phyloP scores from a whole-genome alignment of 2,797 vertebrate genomes.

The Phaenicophaeus curvirostris region DNA sequence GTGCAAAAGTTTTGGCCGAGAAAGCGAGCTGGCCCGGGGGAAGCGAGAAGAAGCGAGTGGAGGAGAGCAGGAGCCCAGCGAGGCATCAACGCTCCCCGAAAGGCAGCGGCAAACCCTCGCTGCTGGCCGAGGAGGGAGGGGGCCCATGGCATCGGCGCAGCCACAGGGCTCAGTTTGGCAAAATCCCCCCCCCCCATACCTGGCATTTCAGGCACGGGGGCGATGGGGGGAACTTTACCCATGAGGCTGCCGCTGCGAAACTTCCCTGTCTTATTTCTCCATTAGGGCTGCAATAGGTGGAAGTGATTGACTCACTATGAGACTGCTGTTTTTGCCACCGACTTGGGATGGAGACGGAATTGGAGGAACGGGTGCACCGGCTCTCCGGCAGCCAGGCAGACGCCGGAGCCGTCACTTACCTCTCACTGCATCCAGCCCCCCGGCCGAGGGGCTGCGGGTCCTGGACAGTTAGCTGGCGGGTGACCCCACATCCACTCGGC shows the following conservation, averaged over 20 bases:
- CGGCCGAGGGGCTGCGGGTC: slow-evolving; percentile 37
- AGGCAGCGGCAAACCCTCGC: background rate
- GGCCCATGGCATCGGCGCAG: background rate
- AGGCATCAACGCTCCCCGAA: background rate
- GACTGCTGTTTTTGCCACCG: slow-evolving; percentile 51
- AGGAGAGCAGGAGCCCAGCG: background rate
- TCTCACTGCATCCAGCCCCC: slow-evolving; percentile 59
- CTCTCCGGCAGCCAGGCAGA: background rate
- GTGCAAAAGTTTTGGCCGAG: slow-evolving; percentile 41
- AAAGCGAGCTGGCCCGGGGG: background rate
- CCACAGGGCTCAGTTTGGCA: background rate
- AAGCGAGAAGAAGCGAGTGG: background rate
- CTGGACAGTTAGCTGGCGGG: slow-evolving; percentile 55
- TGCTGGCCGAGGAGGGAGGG: background rate
- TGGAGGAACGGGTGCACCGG: background rate
- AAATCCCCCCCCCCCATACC: background rate
- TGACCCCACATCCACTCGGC: slow-evolving; percentile 18
- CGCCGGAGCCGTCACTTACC: slow-evolving; percentile 61
- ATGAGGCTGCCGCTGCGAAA: background rate
- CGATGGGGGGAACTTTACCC: background rate
- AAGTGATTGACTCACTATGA: slow-evolving; percentile 60
- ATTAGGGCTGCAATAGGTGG: slow-evolving; percentile 34
- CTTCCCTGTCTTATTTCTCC: slow-evolving; percentile 35
- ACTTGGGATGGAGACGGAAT: slow-evolving; percentile 15
- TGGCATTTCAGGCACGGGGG: background rate